phyloP scores from a whole-genome alignment of 2,113 vertebrate species.

The Elanus axillaris region DNA sequence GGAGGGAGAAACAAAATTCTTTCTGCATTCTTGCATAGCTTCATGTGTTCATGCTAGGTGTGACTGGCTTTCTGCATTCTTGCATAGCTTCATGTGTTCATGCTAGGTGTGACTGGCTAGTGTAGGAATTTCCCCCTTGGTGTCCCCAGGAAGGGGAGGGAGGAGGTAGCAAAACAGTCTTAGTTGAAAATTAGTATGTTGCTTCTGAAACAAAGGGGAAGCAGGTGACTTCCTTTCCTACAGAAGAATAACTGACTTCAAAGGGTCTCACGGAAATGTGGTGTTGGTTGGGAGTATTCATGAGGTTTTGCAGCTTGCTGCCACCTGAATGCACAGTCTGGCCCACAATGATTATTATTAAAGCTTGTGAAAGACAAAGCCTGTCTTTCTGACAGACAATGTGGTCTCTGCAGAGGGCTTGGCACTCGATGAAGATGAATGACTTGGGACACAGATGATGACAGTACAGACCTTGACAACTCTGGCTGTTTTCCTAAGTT shows the following conservation, averaged over 20 bases:
- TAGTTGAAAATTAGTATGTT: not conserved
- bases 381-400: not conserved
- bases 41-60: not conserved
- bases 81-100: not conserved
- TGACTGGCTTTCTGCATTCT: not conserved
- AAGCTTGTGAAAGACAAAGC: not conserved
- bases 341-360: not conserved
- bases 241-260: not conserved
- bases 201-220: not conserved
- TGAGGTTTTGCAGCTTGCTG: not conserved
- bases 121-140: not conserved
- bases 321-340: not conserved
- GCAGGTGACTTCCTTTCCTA: not conserved
- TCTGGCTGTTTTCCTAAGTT: not conserved
- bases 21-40: not conserved
- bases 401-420: not conserved
- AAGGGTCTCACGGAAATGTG: not conserved
- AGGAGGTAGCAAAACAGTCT: not conserved
- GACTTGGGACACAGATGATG: not conserved
- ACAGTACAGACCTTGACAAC: not conserved
- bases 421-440: not conserved
- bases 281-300: not conserved
- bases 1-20: not conserved
- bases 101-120: not conserved
- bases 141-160: not conserved